Evolutionary conservation across 1,140 invertebrate genomes (phyloP), one percentile per base, ranked within the genome.

Genomic region (Saccostrea glomerata): DNA sequence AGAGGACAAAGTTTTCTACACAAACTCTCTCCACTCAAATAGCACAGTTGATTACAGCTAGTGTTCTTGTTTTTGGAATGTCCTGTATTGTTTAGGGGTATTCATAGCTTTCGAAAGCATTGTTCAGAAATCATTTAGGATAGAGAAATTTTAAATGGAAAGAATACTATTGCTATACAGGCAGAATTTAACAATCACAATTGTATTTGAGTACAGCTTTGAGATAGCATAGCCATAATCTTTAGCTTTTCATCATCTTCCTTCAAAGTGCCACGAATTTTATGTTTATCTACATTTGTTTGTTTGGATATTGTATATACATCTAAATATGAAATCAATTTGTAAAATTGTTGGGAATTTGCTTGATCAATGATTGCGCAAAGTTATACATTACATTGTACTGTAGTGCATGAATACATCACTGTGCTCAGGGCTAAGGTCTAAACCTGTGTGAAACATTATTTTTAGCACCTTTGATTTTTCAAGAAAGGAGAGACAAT

Each of bases 41-140:
- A 47, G 47, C 47, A 47, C 25, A 36, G 11, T 36, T 4, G 23
- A 63, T 63, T 63, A 77, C 25, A 77, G 70, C 70, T 36, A 30
- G 25, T 73, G 2, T 25, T 77, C 70, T 77, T 77, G 70, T 77
- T 77, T 77, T 77, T 36, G 30, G 70, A 77, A 77, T 77, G 70
- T 36, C 25, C 7, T 36, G 70, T 12, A 77, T 77, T 77, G 70
- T 36, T 77, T 23, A n/a, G 70, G 66, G 70, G 70, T 77, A 77
- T 77, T 77, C 70, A 30, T 36, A 77, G 25, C 11, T 77, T 77
- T 77, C 12, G 36, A 77, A 40, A 77, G 23, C 36, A 23, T 77
- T 77, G 30, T 77, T 12, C 23, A 77, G 70, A 77, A 77, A 40
- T 77, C 70, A 77, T 30, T 63, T 20, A 63, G 23, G 1, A 15